phyloP scores from a whole-genome alignment of 2,113 vertebrate species.

The Laticauda colubrina region DNA sequence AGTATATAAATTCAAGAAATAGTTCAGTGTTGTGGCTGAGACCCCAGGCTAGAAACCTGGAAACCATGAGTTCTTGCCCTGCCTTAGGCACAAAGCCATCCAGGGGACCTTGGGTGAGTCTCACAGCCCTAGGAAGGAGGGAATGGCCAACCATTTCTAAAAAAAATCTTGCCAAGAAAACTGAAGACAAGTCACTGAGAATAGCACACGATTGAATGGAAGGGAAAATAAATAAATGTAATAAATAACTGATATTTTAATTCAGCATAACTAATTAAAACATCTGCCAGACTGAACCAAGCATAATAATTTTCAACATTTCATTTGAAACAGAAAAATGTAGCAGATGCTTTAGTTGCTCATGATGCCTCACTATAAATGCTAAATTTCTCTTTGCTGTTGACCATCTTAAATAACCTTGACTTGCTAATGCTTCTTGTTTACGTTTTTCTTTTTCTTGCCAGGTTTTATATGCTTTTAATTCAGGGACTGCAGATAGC shows the following conservation, averaged over 20 bases:
- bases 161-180: not conserved
- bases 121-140: not conserved
- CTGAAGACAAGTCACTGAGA: not conserved
- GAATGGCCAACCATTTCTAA: not conserved
- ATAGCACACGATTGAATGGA: not conserved
- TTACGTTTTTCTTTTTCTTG: conserved; percentile 71
- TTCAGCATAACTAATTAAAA: not conserved
- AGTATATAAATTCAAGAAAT: not conserved
- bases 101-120: not conserved
- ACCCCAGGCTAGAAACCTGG: not conserved
- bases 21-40: not conserved
- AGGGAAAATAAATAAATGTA: not conserved
- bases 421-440: conserved; percentile 42
- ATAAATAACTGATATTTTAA: not conserved
- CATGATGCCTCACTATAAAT: not conserved
- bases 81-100: not conserved
- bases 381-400: conserved; percentile 27
- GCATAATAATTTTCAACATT: not conserved
- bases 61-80: not conserved
- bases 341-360: not conserved
- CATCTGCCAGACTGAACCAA: not conserved
- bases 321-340: not conserved
- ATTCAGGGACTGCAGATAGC: conserved; percentile 97
- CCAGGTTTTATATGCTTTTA: conserved; percentile 97
- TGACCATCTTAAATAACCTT: conserved; percentile 26